Percentiles rank a stretch among this genome's conserved stretches.
phyloP scores from a whole-genome alignment of 2,113 vertebrate genomes.

The Epinephelus cyanopodus region DNA sequence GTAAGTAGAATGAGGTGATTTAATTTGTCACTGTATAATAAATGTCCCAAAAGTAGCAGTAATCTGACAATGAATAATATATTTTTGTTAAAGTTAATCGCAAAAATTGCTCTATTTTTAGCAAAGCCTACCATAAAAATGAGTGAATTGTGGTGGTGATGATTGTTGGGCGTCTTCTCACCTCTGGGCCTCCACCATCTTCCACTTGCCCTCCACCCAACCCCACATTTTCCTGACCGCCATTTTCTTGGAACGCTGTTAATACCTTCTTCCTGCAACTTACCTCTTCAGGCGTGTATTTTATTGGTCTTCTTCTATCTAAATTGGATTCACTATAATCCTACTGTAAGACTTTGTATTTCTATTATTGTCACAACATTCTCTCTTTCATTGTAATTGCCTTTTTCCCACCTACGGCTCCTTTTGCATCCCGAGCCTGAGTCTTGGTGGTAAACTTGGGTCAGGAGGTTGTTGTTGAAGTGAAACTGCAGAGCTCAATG shows the following conservation, averaged over 20 bases:
- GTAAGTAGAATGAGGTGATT: too few relatives aligned
- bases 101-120: too few relatives aligned
- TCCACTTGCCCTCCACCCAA: not conserved
- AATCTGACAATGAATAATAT: too few relatives aligned
- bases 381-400: not conserved
- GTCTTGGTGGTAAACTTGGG: not conserved
- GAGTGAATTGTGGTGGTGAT: too few relatives aligned
- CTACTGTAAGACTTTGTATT: not conserved
- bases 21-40: too few relatives aligned
- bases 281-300: not conserved
- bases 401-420: not conserved
- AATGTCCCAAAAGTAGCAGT: too few relatives aligned
- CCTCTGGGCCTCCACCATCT: not conserved
- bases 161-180: slow-evolving; percentile 2
- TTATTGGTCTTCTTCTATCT: slow-evolving; percentile 1
- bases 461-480: not conserved
- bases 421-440: not conserved
- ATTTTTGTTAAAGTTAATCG: too few relatives aligned
- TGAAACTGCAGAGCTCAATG: not conserved
- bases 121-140: too few relatives aligned
- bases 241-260: not conserved
- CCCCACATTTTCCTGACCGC: fast-evolving
- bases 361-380: slow-evolving; percentile 1
- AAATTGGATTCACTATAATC: slow-evolving; percentile 17
- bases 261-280: slow-evolving; percentile 2